Conservation (phyloP, 2,113 vertebrate species). For the Propithecus coquereli region DNA sequence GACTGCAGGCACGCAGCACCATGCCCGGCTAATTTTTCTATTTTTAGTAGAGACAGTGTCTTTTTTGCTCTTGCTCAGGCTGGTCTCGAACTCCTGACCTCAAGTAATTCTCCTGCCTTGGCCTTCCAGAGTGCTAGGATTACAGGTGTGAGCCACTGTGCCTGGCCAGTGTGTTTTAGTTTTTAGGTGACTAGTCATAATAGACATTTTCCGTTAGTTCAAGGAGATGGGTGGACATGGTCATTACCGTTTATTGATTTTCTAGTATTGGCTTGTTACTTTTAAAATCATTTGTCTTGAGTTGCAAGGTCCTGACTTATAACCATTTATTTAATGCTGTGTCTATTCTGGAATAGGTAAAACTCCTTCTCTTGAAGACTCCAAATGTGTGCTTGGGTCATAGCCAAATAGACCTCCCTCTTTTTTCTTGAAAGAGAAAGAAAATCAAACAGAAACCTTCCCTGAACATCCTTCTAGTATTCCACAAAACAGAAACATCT, state of each 20-base stretch:
- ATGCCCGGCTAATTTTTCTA: too few species aligned
- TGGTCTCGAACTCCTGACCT: too few species aligned
- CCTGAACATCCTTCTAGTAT: slow-evolving; percentile 63
- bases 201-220: not conserved
- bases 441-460: slow-evolving; percentile 68
- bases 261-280: not conserved
- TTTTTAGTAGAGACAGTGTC: too few species aligned
- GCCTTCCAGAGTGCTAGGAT: too few species aligned
- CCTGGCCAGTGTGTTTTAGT: not conserved
- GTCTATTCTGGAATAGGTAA: slow-evolving; percentile 21
- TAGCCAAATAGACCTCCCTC: slow-evolving; percentile 65
- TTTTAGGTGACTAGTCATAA: slow-evolving; percentile 13
- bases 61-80: too few species aligned
- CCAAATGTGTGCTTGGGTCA: slow-evolving; percentile 70
- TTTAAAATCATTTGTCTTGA: slow-evolving; percentile 28
- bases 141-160: too few species aligned
- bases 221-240: not conserved
- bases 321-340: not conserved
- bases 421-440: slow-evolving; percentile 70
- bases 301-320: not conserved
- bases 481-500: slow-evolving; percentile 75
- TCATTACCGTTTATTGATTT: not conserved
- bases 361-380: slow-evolving; percentile 70
- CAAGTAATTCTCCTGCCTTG: too few species aligned
- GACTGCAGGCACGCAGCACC: too few species aligned